These are phyloP conservation scores for Genyomyrus donnyi DNA, from an alignment of 2,113 vertebrate species.

Conservation along the genomic window DNA sequence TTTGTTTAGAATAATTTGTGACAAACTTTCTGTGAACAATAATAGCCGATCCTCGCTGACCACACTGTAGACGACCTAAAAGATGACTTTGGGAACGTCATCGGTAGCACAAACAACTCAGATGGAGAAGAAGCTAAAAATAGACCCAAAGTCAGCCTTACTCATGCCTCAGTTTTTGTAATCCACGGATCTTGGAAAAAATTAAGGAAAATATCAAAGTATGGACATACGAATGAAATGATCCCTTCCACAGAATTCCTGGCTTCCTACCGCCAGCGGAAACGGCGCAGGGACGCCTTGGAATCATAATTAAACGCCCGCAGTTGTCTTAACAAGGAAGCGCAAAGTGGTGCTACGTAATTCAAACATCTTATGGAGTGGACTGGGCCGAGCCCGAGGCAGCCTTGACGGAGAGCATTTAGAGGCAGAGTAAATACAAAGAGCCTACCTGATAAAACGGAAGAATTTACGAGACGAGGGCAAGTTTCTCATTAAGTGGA, in stretches of 20 bases:
- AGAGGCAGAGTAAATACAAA: conserved; percentile 40
- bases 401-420: conserved; percentile 41
- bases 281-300: background rate
- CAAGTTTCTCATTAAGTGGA: background rate
- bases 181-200: background rate
- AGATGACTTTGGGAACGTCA: background rate
- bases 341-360: conserved; percentile 35
- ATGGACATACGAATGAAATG: background rate
- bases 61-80: background rate
- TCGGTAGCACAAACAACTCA: background rate
- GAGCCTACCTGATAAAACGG: background rate
- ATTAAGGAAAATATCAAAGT: background rate
- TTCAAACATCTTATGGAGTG: conserved; percentile 26
- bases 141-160: background rate
- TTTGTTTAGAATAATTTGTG: background rate
- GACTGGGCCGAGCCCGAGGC: conserved; percentile 39
- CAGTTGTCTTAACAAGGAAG: conserved; percentile 4
- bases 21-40: background rate
- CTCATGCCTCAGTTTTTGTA: background rate
- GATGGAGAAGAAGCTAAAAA: background rate
- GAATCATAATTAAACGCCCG: background rate
- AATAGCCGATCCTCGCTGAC: background rate
- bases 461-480: background rate
- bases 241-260: background rate
- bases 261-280: background rate